Evolutionary conservation across 1,140 invertebrate species (phyloP).

Genomic region (Tetraneura akinire): DNA sequence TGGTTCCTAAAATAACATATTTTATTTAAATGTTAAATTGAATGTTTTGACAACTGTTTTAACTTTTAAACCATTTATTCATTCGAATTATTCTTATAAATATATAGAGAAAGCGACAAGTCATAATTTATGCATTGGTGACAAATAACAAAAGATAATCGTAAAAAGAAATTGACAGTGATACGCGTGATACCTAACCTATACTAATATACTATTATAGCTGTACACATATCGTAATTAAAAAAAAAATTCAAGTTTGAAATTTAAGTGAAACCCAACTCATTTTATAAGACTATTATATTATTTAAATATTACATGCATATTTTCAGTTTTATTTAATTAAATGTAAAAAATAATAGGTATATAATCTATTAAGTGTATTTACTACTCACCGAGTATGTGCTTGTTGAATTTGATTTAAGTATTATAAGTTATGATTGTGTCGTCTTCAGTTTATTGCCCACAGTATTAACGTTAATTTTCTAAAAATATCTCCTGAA

Average conservation of each 20-base stretch:
- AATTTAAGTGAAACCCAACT: neutral
- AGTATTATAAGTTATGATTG: neutral
- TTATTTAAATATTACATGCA: neutral
- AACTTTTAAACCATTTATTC: neutral
- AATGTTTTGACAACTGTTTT: slow-evolving; percentile 13
- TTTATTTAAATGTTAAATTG: neutral
- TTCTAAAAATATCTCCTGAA: slow-evolving; percentile 8
- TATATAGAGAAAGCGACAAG: slow-evolving; percentile 37
- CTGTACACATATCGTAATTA: slow-evolving; percentile 16
- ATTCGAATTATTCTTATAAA: neutral
- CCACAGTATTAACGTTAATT: neutral
- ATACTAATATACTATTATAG: neutral
- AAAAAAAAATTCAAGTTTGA: slow-evolving; percentile 21
- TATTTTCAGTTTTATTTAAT: neutral
- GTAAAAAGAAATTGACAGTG: slow-evolving; percentile 30
- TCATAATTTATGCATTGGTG: slow-evolving; percentile 39
- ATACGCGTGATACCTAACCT: neutral
- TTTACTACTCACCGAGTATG: slow-evolving; percentile 25
- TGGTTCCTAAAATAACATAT: neutral
- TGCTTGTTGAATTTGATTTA: neutral
- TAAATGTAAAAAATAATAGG: neutral
- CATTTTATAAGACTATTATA: neutral
- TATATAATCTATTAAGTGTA: neutral
- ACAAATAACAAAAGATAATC: slow-evolving; percentile 44
- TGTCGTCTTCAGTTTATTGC: neutral